Percentiles rank a stretch among this genome's conserved stretches.
Conservation (phyloP, 1,140 invertebrate species). For the Pseudachorutes palmiensis region DNA sequence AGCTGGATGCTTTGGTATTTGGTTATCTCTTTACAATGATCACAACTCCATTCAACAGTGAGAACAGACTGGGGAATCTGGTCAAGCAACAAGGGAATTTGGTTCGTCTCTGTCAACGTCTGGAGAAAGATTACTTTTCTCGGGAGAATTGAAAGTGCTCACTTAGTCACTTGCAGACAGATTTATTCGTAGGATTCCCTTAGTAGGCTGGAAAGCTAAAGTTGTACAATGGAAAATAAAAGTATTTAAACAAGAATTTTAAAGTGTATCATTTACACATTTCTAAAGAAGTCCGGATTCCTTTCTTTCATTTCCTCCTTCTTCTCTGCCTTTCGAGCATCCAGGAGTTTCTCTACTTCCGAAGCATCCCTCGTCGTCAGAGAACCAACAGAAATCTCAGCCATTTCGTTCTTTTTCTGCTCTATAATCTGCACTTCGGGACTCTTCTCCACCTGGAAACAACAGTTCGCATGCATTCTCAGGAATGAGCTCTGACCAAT, state of each 20-base stretch:
- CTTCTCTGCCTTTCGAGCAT: constrained; percentile 33
- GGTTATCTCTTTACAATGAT: constrained; percentile 90
- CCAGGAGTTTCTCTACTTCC: constrained; percentile 32
- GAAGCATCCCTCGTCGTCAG: constrained; percentile 20
- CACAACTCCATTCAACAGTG: constrained; percentile 69
- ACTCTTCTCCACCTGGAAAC: not conserved
- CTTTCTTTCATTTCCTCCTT: constrained; percentile 37
- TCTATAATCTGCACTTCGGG: constrained; percentile 8
- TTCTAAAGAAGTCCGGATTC: constrained; percentile 36
- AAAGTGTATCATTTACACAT: not conserved
- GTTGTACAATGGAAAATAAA: too few species aligned
- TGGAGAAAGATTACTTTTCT: constrained; percentile 11
- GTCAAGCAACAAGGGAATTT: constrained; percentile 59
- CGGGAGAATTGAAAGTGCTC: not conserved
- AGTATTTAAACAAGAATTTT: too few species aligned
- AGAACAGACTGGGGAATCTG: constrained; percentile 58
- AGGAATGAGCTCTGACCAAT: not conserved
- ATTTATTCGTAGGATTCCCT: too few species aligned
- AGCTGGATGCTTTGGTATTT: constrained; percentile 92
- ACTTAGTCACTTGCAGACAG: too few species aligned
- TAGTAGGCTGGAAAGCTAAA: too few species aligned
- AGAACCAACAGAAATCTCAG: not conserved
- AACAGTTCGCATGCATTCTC: too few species aligned
- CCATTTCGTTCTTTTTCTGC: not conserved
- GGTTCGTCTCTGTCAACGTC: constrained; percentile 42